A percentile compares a stretch with the other conserved stretches of the same genome.
Conservation (phyloP, 2,888 invertebrate species). For the Oscheius onirici region DNA sequence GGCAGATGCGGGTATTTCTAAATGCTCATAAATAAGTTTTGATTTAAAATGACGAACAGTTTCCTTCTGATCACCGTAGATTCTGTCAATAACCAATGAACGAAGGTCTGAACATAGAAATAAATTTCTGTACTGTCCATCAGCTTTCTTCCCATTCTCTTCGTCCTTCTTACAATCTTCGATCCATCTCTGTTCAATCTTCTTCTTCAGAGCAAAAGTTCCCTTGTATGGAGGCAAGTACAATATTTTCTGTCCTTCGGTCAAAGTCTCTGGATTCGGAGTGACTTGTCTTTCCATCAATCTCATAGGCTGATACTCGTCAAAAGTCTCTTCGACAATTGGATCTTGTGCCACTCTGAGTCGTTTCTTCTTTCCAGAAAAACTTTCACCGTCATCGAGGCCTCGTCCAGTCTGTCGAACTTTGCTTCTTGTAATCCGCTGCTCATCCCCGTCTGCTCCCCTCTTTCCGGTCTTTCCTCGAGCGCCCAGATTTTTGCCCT, state of each 20-base stretch:
- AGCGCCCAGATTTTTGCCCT: not conserved
- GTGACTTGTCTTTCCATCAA: slow-evolving; percentile 3
- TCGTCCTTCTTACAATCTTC: slow-evolving; percentile 8
- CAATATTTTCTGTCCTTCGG: slow-evolving; percentile 15
- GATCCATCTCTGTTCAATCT: not conserved
- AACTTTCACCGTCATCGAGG: slow-evolving; percentile 29
- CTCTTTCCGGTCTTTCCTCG: slow-evolving; percentile 9
- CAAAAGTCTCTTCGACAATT: not conserved
- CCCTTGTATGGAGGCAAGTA: slow-evolving; percentile 1
- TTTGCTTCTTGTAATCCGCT: slow-evolving; percentile 32
- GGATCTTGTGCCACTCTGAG: not conserved
- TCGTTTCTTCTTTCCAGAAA: slow-evolving; percentile 29
- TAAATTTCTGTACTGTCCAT: not conserved
- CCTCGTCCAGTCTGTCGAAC: slow-evolving; percentile 14
- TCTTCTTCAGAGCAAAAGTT: not conserved
- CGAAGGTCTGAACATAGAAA: not conserved
- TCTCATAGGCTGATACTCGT: not conserved
- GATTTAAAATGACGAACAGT: too few relatives aligned
- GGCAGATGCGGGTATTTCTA: too few relatives aligned
- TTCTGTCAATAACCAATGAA: not conserved
- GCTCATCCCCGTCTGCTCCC: slow-evolving; percentile 6
- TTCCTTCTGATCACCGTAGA: too few relatives aligned
- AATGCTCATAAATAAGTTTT: too few relatives aligned
- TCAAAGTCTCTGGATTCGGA: slow-evolving; percentile 4
- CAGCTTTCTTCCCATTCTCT: not conserved